A percentile compares a stretch with the other conserved stretches of the same genome.
Conservation (phyloP, 2,797 vertebrate genomes). For the Neomorphus geoffroyi region DNA sequence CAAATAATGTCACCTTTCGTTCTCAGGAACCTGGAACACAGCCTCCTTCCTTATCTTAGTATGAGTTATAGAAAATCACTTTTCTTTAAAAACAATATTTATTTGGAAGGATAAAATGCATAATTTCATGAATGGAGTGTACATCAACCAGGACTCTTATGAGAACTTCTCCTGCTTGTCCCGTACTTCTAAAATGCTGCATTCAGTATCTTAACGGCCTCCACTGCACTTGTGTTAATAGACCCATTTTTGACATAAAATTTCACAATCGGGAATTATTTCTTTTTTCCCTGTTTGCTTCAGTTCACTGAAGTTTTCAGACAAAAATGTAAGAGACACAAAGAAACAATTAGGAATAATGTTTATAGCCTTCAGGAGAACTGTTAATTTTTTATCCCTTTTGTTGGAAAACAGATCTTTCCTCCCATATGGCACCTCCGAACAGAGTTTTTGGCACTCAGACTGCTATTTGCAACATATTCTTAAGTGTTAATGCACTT, state of each 20-base stretch:
- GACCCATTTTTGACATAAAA: background rate
- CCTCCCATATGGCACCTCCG: constrained; percentile 16
- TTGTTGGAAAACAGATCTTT: constrained; percentile 25
- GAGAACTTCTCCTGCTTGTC: background rate
- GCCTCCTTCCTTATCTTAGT: background rate
- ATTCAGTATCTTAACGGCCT: background rate
- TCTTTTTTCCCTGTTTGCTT: background rate
- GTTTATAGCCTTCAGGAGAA: background rate
- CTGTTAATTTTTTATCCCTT: background rate
- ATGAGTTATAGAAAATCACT: background rate
- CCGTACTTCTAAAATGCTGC: background rate
- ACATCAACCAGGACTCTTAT: background rate
- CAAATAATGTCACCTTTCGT: background rate
- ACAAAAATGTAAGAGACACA: background rate
- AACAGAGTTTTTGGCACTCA: constrained; percentile 12
- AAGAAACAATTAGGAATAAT: constrained; percentile 19
- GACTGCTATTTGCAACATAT: background rate
- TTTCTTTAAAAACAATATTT: background rate
- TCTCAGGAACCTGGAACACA: background rate
- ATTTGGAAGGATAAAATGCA: background rate
- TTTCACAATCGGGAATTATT: background rate
- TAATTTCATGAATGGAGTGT: background rate
- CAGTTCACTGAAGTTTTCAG: background rate
- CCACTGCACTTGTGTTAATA: background rate
- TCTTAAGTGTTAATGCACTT: background rate